Evolutionary conservation across 2,113 vertebrate species (phyloP).

Genomic region (Podilymbus podiceps): DNA sequence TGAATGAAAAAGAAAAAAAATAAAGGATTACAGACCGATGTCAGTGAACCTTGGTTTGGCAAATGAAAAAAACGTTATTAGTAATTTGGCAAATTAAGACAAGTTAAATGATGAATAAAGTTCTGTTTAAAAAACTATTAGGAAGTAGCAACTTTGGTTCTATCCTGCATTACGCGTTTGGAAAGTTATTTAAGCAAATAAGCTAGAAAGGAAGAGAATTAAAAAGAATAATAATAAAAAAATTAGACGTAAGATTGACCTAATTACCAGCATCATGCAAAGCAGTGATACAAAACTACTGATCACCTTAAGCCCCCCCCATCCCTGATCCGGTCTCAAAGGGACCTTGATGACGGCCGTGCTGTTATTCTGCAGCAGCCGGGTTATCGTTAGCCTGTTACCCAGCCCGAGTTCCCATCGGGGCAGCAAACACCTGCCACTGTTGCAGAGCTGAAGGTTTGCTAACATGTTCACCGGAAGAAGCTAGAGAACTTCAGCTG

Average conservation of each 20-base stretch:
- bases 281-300: background rate
- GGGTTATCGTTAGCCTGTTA: background rate
- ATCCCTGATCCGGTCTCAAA: background rate
- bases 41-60: constrained; percentile 67
- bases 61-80: constrained; percentile 69
- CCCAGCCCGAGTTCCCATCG: background rate
- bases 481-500: background rate
- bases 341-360: background rate
- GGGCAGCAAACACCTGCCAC: background rate
- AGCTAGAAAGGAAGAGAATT: background rate
- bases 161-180: background rate
- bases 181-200: constrained; percentile 1
- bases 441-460: background rate
- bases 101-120: constrained; percentile 49
- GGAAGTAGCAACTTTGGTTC: background rate
- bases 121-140: constrained; percentile 11
- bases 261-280: background rate
- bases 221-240: background rate
- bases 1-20: constrained; percentile 71
- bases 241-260: background rate
- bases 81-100: constrained; percentile 56
- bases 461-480: background rate
- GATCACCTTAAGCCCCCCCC: background rate
- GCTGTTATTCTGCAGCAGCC: background rate
- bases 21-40: constrained; percentile 62